phyloP scores from a whole-genome alignment of 2,113 vertebrate species.

The Oreochromis spilurus region DNA sequence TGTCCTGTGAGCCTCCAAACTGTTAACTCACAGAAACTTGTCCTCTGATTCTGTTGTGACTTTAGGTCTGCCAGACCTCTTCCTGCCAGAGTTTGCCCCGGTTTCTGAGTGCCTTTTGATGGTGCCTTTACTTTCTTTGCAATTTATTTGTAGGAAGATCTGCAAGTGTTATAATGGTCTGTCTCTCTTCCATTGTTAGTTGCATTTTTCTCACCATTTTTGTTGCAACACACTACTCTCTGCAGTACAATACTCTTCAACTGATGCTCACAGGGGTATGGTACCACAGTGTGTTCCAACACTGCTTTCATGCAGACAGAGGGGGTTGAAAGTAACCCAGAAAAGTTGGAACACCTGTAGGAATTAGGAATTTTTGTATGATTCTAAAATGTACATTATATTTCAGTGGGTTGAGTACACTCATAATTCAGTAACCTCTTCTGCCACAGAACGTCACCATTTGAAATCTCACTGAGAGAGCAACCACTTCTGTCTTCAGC shows the following conservation, averaged over 20 bases:
- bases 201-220: neutral
- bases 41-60: neutral
- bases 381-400: neutral
- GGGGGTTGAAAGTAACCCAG: neutral
- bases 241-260: neutral
- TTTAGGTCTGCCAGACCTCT: neutral
- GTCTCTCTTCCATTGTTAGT: neutral
- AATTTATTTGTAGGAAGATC: neutral
- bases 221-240: neutral
- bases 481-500: neutral
- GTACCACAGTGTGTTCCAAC: neutral
- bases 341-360: neutral
- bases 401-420: neutral
- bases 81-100: neutral
- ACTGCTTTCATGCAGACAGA: neutral
- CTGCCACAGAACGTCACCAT: neutral
- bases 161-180: neutral
- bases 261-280: neutral
- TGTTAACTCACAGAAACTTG: neutral
- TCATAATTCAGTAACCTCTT: neutral
- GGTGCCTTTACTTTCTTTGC: neutral
- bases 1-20: neutral
- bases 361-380: neutral
- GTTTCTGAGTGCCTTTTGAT: neutral
- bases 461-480: neutral